A percentile compares a stretch with the other conserved stretches of the same genome.
Conservation (phyloP, 2,888 invertebrate species). For the Sthenelais limicola region DNA sequence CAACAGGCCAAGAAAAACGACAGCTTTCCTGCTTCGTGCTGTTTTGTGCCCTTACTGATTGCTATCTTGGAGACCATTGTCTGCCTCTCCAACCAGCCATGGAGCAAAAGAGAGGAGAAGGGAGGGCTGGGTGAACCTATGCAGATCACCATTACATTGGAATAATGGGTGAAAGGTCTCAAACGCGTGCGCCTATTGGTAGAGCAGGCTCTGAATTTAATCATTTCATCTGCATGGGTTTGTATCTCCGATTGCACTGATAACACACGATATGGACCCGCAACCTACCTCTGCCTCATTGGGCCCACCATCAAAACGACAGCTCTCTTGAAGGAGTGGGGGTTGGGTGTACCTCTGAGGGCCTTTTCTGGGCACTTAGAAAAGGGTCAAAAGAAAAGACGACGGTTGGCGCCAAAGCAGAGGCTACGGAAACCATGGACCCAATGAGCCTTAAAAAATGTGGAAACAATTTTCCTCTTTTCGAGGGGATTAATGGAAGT, state of each 20-base stretch:
- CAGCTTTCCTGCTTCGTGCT: conserved; percentile 21
- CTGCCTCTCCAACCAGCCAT: conserved; percentile 8
- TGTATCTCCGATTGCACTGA: conserved; percentile 27
- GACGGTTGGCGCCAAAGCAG: no score
- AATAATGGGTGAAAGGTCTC: conserved; percentile 16
- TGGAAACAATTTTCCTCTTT: no score
- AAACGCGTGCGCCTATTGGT: conserved; percentile 35
- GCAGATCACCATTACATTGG: conserved; percentile 33
- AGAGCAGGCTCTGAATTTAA: neutral
- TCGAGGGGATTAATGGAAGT: no score
- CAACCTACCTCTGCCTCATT: conserved; percentile 30
- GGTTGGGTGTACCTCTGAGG: no score
- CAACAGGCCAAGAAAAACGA: conserved; percentile 34
- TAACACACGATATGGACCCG: conserved; percentile 17
- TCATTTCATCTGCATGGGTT: conserved; percentile 34
- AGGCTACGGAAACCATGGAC: no score
- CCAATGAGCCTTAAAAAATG: no score
- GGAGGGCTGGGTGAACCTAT: conserved; percentile 16
- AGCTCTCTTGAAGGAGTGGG: no score
- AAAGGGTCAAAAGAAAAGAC: no score
- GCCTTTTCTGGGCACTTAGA: no score
- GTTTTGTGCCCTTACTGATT: conserved; percentile 29
- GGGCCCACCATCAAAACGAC: conserved; percentile 16
- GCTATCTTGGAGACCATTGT: conserved; percentile 23
- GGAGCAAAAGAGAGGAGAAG: conserved; percentile 4